phyloP scores from a whole-genome alignment of 2,888 invertebrate genomes.

The Mythimna impura region DNA sequence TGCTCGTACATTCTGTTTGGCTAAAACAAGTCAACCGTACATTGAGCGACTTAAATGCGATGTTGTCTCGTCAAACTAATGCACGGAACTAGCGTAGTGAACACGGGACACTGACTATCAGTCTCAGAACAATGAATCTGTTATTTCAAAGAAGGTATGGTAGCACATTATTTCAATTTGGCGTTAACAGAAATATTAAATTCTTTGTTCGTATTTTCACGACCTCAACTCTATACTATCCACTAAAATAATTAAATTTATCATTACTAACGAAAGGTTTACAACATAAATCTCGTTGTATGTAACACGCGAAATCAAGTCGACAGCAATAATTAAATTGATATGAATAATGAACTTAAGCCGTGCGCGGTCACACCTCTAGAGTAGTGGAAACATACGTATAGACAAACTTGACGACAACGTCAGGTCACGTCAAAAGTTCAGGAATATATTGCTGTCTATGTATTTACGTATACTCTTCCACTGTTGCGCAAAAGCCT shows the following conservation, averaged over 20 bases:
- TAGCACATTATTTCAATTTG: too few relatives aligned
- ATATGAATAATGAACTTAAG: slow-evolving; percentile 49
- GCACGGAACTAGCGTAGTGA: too few relatives aligned
- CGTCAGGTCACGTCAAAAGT: slow-evolving; percentile 6
- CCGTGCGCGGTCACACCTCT: slow-evolving; percentile 29
- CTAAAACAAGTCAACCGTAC: too few relatives aligned
- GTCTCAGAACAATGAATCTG: too few relatives aligned
- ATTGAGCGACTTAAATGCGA: too few relatives aligned
- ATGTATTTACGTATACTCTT: too few relatives aligned
- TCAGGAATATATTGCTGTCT: neutral
- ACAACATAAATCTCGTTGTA: slow-evolving; percentile 33
- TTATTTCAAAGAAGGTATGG: too few relatives aligned
- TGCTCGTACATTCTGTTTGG: too few relatives aligned
- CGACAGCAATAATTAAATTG: slow-evolving; percentile 50
- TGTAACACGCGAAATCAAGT: slow-evolving; percentile 53
- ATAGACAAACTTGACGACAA: neutral
- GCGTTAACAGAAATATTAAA: too few relatives aligned
- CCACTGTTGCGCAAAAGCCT: too few relatives aligned
- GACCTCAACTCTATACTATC: neutral
- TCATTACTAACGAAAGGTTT: slow-evolving; percentile 25
- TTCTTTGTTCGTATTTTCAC: neutral
- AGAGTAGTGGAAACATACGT: slow-evolving; percentile 38
- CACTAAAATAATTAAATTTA: slow-evolving; percentile 19
- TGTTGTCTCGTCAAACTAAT: too few relatives aligned
- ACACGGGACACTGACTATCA: too few relatives aligned